Conservation (phyloP, 1,140 invertebrate genomes). For the Penaeus vannamei region DNA sequence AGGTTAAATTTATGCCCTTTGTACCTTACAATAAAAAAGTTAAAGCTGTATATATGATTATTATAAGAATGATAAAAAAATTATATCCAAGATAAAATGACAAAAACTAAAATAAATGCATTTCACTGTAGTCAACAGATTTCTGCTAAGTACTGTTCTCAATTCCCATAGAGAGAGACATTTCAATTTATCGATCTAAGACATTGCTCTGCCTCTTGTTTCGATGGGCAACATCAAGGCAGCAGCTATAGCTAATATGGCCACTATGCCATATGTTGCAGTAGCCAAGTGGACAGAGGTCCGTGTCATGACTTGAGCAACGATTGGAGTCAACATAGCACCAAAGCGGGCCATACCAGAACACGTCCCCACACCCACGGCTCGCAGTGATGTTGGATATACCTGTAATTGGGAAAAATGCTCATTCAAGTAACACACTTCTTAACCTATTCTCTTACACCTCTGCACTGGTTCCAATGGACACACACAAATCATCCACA, state of each 20-base stretch:
- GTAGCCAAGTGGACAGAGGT: slow-evolving; percentile 74
- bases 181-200: slow-evolving; percentile 13
- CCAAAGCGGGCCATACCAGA: slow-evolving; percentile 92
- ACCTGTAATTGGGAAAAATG: slow-evolving; percentile 72
- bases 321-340: slow-evolving; percentile 93
- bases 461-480: no score
- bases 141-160: not conserved
- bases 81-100: not conserved
- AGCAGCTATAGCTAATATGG: slow-evolving; percentile 81
- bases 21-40: no score
- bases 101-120: slow-evolving; percentile 14
- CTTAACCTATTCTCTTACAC: not conserved
- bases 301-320: slow-evolving; percentile 82
- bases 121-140: not conserved
- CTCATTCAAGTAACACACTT: not conserved
- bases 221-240: slow-evolving; percentile 85
- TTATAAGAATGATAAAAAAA: no score
- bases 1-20: no score
- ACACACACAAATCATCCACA: no score
- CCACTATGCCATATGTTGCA: slow-evolving; percentile 82
- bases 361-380: slow-evolving; percentile 90
- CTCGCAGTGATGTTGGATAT: slow-evolving; percentile 90
- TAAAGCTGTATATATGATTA: no score
- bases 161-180: not conserved
- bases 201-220: slow-evolving; percentile 81